A percentile compares a stretch with the other conserved stretches of the same genome.
Evolutionary conservation across 2,888 invertebrate species (phyloP).

Genomic region (Orthosia gothica): DNA sequence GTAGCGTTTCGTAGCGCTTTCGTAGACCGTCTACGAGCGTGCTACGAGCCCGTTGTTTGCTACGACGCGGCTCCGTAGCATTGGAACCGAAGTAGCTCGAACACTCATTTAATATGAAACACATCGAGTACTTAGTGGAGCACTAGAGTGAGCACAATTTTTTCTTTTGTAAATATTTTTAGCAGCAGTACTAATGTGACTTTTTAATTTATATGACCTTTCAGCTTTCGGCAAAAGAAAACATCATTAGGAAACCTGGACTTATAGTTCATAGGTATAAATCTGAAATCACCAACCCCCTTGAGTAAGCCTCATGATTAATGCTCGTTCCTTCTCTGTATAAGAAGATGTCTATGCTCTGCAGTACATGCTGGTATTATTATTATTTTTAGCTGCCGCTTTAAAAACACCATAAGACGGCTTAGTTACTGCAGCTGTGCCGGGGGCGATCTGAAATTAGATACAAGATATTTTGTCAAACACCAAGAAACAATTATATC

Average conservation of each 20-base stretch:
- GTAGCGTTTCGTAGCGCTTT: constrained; percentile 34
- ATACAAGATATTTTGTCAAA: neutral
- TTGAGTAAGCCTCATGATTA: too few relatives aligned
- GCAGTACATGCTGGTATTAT: too few relatives aligned
- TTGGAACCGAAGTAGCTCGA: constrained; percentile 21
- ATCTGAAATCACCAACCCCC: too few relatives aligned
- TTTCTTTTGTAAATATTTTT: neutral
- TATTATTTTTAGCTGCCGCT: neutral
- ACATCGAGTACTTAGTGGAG: constrained; percentile 33
- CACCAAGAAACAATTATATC: neutral
- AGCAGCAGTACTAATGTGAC: too few relatives aligned
- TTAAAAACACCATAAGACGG: neutral
- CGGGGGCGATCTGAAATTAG: neutral
- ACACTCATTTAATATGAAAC: constrained; percentile 41
- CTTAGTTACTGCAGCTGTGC: neutral
- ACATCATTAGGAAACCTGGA: too few relatives aligned
- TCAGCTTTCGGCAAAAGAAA: too few relatives aligned
- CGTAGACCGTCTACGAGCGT: constrained; percentile 30
- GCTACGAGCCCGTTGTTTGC: constrained; percentile 42
- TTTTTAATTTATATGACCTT: too few relatives aligned
- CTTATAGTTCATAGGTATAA: too few relatives aligned
- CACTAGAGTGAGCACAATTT: constrained; percentile 27
- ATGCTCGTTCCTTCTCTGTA: too few relatives aligned
- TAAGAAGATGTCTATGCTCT: too few relatives aligned
- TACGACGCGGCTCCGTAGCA: constrained; percentile 34